These are phyloP conservation scores for Bombus difficillimus DNA, from an alignment of 1,140 invertebrate species.

Conservation along the genomic window DNA sequence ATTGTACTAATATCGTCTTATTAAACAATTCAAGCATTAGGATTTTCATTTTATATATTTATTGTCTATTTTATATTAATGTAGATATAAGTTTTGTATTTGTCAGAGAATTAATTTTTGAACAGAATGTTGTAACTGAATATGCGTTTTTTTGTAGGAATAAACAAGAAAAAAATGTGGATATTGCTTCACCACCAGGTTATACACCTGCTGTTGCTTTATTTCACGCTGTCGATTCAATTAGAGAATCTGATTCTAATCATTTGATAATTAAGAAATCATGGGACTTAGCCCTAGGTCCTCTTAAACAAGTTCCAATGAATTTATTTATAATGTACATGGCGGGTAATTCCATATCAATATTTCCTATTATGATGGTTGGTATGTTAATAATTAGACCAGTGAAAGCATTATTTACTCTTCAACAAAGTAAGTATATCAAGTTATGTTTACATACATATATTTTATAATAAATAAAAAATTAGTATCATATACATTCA, in stretches of 20 bases:
- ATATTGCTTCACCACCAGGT: conserved; percentile 91
- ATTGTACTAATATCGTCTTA: not conserved
- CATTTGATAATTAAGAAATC: conserved; percentile 96
- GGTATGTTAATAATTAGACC: conserved; percentile 98
- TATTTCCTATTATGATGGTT: conserved; percentile 99
- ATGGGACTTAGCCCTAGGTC: conserved; percentile 98
- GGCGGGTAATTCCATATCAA: conserved; percentile 99
- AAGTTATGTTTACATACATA: not conserved
- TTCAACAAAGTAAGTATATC: conserved; percentile 88
- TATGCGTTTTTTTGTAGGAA: conserved; percentile 70
- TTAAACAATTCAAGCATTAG: not conserved
- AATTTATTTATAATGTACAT: conserved; percentile 99
- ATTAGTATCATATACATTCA: not conserved
- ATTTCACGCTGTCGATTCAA: conserved; percentile 89
- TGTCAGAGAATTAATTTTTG: not conserved
- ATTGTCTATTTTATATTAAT: not conserved
- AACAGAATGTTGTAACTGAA: not conserved
- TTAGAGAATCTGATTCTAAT: conserved; percentile 90
- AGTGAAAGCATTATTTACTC: conserved; percentile 96
- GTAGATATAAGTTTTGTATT: not conserved
- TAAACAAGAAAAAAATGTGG: conserved; percentile 79
- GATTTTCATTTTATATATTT: not conserved
- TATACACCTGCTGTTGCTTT: conserved; percentile 89
- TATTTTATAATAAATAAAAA: conserved; percentile 1
- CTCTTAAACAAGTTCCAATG: conserved; percentile 98